phyloP scores from a whole-genome alignment of 2,113 vertebrate genomes.

The Crotophaga sulcirostris region DNA sequence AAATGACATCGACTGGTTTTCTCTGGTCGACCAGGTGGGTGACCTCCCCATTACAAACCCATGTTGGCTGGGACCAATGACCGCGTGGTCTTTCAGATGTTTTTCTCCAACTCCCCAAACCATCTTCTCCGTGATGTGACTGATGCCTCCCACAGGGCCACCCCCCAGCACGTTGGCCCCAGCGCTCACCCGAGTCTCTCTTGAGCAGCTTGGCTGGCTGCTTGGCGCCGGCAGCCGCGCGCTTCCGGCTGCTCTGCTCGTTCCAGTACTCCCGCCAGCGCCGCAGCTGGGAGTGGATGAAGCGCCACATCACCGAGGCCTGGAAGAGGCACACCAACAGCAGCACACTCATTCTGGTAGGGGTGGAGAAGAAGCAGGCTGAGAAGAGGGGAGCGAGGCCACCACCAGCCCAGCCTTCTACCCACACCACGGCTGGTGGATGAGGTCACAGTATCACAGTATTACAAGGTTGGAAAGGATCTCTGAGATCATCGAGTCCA shows the following conservation, averaged over 20 bases:
- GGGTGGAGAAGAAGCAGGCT: slow-evolving; percentile 42
- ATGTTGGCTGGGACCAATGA: too few species aligned
- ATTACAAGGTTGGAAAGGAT: too few species aligned
- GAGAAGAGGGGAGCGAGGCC: slow-evolving; percentile 12
- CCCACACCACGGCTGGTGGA: fast-evolving
- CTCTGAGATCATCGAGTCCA: too few species aligned
- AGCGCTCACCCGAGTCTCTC: slow-evolving; percentile 86
- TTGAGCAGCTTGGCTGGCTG: slow-evolving; percentile 81
- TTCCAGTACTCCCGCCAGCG: slow-evolving; percentile 91
- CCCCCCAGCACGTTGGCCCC: fast-evolving
- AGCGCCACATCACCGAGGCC: slow-evolving; percentile 96
- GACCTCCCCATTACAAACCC: too few species aligned
- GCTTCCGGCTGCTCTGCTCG: slow-evolving; percentile 86
- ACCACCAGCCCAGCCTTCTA: background rate
- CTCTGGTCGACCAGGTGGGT: too few species aligned
- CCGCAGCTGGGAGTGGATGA: slow-evolving; percentile 95
- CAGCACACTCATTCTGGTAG: slow-evolving; percentile 86
- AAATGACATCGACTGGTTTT: too few species aligned
- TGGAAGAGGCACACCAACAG: slow-evolving; percentile 91
- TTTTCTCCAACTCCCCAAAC: too few species aligned
- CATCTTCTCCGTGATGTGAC: too few species aligned
- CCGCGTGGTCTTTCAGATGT: too few species aligned
- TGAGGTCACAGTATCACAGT: too few species aligned
- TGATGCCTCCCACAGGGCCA: background rate
- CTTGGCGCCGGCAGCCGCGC: slow-evolving; percentile 59